Evolutionary conservation across 2,113 vertebrate species (phyloP).

Genomic region (Gavia stellata): DNA sequence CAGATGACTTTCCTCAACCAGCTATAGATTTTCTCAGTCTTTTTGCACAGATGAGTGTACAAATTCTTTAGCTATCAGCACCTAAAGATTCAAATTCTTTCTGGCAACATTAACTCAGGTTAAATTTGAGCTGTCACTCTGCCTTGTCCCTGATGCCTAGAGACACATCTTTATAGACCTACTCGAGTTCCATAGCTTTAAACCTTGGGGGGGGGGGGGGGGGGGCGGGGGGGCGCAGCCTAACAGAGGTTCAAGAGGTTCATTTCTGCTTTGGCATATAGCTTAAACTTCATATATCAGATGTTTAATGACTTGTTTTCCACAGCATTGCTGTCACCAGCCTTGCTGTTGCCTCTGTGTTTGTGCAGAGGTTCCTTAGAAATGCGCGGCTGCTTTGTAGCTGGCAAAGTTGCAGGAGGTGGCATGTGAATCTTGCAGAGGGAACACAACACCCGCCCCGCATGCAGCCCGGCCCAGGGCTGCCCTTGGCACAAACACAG

Average conservation of each 20-base stretch:
- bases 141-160: background rate
- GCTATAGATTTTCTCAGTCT: background rate
- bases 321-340: background rate
- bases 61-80: background rate
- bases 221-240: too few relatives aligned
- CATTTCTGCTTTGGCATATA: background rate
- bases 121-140: background rate
- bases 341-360: background rate
- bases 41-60: background rate
- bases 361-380: background rate
- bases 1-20: background rate
- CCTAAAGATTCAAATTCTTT: background rate
- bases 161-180: background rate
- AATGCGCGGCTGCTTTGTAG: background rate
- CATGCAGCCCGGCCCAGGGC: fast-evolving
- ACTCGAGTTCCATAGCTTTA: background rate
- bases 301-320: constrained; percentile 4
- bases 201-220: background rate
- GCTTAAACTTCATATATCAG: background rate
- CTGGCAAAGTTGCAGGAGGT: background rate
- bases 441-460: background rate
- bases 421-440: background rate
- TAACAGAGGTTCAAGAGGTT: background rate
- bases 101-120: background rate
- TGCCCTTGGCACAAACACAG: fast-evolving